phyloP scores from a whole-genome alignment of 1,140 invertebrate species.

The Pissodes strobi region DNA sequence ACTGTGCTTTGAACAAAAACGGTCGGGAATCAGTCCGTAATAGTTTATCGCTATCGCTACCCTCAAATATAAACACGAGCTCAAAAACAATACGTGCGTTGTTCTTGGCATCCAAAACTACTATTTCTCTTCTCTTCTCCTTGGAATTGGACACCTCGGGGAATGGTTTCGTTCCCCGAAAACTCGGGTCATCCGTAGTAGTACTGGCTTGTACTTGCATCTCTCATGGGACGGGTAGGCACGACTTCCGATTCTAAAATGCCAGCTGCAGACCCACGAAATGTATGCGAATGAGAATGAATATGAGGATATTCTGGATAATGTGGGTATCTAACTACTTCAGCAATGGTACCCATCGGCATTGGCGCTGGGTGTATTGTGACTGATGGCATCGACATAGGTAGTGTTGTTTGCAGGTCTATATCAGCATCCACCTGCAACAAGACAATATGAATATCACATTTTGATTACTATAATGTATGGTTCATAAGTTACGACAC shows the following conservation, averaged over 20 bases:
- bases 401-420: constrained; percentile 65
- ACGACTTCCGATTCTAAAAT: constrained; percentile 32
- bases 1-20: too few species aligned
- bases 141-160: constrained; percentile 38
- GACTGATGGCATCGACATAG: constrained; percentile 52
- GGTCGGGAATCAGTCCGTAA: too few species aligned
- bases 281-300: constrained; percentile 45
- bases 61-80: neutral
- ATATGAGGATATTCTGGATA: constrained; percentile 29
- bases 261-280: constrained; percentile 30
- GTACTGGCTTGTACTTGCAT: constrained; percentile 43
- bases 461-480: too few species aligned
- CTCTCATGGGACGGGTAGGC: constrained; percentile 39
- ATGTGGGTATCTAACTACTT: constrained; percentile 47
- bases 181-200: constrained; percentile 53
- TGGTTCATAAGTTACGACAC: too few species aligned
- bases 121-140: constrained; percentile 26
- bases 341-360: constrained; percentile 48
- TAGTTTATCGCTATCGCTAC: too few species aligned
- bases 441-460: too few species aligned
- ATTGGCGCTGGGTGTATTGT: constrained; percentile 39
- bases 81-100: constrained; percentile 53
- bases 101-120: constrained; percentile 48
- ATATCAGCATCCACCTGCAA: constrained; percentile 68
- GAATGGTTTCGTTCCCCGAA: constrained; percentile 43